Base-by-base conservation (phyloP, 1,140 invertebrate species). In the Probaryconus sp. region DNA sequence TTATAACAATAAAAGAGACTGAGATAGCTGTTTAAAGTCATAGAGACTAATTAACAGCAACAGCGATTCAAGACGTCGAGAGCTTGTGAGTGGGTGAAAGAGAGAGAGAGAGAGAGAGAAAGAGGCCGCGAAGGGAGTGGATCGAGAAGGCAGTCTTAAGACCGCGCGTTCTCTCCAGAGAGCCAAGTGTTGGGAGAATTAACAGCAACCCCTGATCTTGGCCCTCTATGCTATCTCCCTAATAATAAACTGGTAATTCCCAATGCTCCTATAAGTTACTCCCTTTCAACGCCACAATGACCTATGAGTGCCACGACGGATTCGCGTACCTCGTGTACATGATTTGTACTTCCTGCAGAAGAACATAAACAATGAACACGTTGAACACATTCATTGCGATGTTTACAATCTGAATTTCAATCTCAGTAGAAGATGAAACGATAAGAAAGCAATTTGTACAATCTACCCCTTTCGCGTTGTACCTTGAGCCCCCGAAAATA, bases 191-290 rank as follows among this genome's bases (percentile, higher is more conserved):
- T 83, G 80, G 79, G 78, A 85, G 84, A 86, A 87, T 85, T 87
- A 87, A 86, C 84, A 83, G 81, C 80, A 81, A 84, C 82, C 81
- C 83, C 79, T 85, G 82, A 86, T 85, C 84, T 80, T 79, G 78
- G 79, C 79, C 81, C 78, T 82, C 78, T 78, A 73, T 81, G 78
- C 83, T 87, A 88, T 88, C 86, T 86, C 82, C 83, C 83, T 88
- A 86, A 88, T 88, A 88, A 87, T 88, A 87, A 87, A 87, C 85
- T 85, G 83, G 82, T 85, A 84, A 88, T 88, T 87, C 86, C 86
- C 86, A 87, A 87, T 87, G 85, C 84, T 82, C 79, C 83, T 85
- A 88, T 88, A 88, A 88, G 79, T 88, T 86, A 87, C 85, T 86
- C 84, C 84, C 83, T 87, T 87, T 87, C 85, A 84, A 80, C 83